Base-by-base conservation (phyloP, 2,888 invertebrate genomes). In the Dasypogon diadema region DNA sequence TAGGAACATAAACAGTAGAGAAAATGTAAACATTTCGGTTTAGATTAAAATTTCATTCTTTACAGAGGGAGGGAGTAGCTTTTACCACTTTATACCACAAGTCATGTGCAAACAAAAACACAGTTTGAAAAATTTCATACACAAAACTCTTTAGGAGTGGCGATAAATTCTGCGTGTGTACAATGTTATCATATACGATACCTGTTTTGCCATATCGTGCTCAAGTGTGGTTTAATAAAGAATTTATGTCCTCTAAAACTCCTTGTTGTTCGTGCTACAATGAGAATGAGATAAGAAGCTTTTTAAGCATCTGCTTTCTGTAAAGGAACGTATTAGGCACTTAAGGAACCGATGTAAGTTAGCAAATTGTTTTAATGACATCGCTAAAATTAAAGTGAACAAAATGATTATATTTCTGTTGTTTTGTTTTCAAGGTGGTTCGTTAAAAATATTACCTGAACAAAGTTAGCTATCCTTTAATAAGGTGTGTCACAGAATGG, bases 211-310 rank as follows among this genome's bases (percentile, higher is more conserved):
- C 21, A 63, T 63, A n/a, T 21, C 42, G 63, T 63, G 63, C 42
- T 63, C 63, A 63, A 63, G 63, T 21, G 37, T 37, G 42, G 37
- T 18, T 63, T 63, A 63, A 63, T 63, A 63, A 63, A 63, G 63
- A 42, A 63, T 63, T 63, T 63, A 63, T 63, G 63, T 34, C 21
- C 63, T 63, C 42, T 42, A 63, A 63, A 63, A n/a, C 42, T n/a
- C 37, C 63, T 30, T 12, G 42, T 30, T 12, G 42, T 63, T 37
- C 42, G 14, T 42, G 37, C 2, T 12, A 63, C 37, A 63, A 37
- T 42, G 63, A 63, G 63, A 63, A 37, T 42, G 63, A 63, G 63
- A 42, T 63, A 63, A 37, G 42, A 63, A 34, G 14, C 34, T 21
- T 37, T 10, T 55, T 21, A 26, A 16, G 56, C 56, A 63, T 42